These are phyloP conservation scores for Nibea albiflora DNA, from an alignment of 2,113 vertebrate genomes.

Conservation along the genomic window DNA sequence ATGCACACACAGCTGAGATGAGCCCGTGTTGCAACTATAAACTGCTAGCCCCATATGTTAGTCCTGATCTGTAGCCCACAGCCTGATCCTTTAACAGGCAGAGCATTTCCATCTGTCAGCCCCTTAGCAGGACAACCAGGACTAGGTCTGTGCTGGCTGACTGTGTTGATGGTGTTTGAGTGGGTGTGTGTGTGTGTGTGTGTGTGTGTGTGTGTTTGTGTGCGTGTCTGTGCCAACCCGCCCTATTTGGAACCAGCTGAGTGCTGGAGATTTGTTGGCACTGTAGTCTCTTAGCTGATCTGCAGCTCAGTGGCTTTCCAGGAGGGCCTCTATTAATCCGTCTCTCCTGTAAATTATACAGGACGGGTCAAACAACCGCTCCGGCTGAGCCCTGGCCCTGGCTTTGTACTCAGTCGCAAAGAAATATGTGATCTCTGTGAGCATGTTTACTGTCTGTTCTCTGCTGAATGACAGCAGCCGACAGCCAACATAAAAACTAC, in stretches of 20 bases:
- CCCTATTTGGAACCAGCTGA: slow-evolving; percentile 73
- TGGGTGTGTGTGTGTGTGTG: slow-evolving; percentile 5
- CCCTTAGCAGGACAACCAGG: slow-evolving; percentile 66
- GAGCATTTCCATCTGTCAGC: slow-evolving; percentile 72
- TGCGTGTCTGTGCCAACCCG: slow-evolving; percentile 49
- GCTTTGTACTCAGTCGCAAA: slow-evolving; percentile 25
- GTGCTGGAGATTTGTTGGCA: slow-evolving; percentile 75
- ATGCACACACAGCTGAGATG: slow-evolving; percentile 12
- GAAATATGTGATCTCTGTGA: slow-evolving; percentile 38
- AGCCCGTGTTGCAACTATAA: slow-evolving; percentile 45
- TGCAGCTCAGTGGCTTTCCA: slow-evolving; percentile 77
- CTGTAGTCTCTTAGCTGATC: slow-evolving; percentile 68
- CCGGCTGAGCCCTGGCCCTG: slow-evolving; percentile 31
- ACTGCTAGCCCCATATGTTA: slow-evolving; percentile 70
- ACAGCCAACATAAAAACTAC: slow-evolving; percentile 2
- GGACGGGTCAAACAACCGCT: slow-evolving; percentile 48
- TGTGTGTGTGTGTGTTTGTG: slow-evolving; percentile 24
- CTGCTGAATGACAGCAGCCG: slow-evolving; percentile 22
- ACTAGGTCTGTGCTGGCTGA: slow-evolving; percentile 45
- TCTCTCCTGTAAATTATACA: slow-evolving; percentile 69
- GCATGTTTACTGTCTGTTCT: slow-evolving; percentile 15
- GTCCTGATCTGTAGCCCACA: slow-evolving; percentile 61
- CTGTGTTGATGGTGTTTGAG: slow-evolving; percentile 47
- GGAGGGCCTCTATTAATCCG: slow-evolving; percentile 74
- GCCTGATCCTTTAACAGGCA: slow-evolving; percentile 72